These are phyloP conservation scores for Drosophila gunungcola DNA, from an alignment of 1,140 invertebrate genomes.

Conservation along the genomic window DNA sequence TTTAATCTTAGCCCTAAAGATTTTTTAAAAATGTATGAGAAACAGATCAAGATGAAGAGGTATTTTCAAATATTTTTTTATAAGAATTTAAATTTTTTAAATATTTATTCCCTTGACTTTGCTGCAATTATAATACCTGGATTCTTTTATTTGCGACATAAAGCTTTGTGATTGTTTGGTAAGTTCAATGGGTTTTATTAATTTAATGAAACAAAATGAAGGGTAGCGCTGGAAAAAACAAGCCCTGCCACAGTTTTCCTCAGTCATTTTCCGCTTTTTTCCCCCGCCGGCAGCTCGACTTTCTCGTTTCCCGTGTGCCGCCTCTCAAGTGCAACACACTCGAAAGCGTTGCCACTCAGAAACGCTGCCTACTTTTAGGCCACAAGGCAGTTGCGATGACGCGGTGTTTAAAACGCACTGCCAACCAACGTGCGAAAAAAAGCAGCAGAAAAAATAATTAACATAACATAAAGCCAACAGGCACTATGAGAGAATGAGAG, in stretches of 20 bases:
- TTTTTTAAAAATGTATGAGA: too few species aligned
- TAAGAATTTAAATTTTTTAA: too few species aligned
- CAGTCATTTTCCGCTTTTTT: constrained; percentile 1
- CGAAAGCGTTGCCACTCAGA: constrained; percentile 23
- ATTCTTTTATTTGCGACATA: too few species aligned
- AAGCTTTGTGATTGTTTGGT: too few species aligned
- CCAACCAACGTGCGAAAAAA: constrained; percentile 1
- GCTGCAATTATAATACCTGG: too few species aligned
- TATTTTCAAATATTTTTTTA: too few species aligned
- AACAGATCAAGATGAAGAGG: too few species aligned
- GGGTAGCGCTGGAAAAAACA: not conserved
- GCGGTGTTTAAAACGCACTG: constrained; percentile 12
- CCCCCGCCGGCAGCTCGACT: not conserved
- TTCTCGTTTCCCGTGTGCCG: constrained; percentile 9
- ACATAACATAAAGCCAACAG: constrained; percentile 5
- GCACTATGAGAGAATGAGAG: not conserved
- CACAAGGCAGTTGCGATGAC: constrained; percentile 2
- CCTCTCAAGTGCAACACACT: constrained; percentile 53
- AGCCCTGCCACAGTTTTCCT: not conserved
- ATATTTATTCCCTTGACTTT: too few species aligned
- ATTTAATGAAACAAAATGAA: not conserved
- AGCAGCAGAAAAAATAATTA: constrained; percentile 23
- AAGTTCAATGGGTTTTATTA: too few species aligned
- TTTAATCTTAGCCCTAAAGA: too few species aligned
- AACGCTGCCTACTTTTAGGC: constrained; percentile 35